Conservation (phyloP, 2,888 invertebrate genomes). For the Litoditis marina region DNA sequence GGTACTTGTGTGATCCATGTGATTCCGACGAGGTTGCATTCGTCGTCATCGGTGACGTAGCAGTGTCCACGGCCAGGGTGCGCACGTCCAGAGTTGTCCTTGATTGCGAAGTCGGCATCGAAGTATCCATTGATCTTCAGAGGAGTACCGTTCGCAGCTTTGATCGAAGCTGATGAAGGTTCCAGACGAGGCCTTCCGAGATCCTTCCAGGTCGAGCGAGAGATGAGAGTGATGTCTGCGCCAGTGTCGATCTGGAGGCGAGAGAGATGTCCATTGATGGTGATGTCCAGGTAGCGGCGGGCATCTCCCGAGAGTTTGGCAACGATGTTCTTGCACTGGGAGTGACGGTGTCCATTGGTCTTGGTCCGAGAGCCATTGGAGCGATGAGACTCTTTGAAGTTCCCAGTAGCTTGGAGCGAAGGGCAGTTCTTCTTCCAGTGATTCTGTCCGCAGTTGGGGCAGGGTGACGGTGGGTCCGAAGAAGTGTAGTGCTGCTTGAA, state of each 20-base stretch:
- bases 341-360: too few species aligned
- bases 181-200: conserved; percentile 8
- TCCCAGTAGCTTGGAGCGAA: too few species aligned
- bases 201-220: neutral
- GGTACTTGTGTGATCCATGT: conserved; percentile 15
- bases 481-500: neutral
- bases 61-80: neutral
- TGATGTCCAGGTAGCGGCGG: too few species aligned
- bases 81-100: neutral
- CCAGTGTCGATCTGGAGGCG: conserved; percentile 15
- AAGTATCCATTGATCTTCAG: conserved; percentile 5
- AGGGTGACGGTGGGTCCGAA: conserved; percentile 8
- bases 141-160: neutral
- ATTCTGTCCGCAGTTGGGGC: neutral
- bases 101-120: neutral
- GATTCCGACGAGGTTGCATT: conserved; percentile 6
- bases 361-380: too few species aligned
- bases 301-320: too few species aligned
- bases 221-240: conserved; percentile 16
- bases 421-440: conserved; percentile 15
- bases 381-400: too few species aligned
- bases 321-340: too few species aligned
- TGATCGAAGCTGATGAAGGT: neutral
- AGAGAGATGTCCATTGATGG: neutral
- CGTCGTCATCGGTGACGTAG: neutral